Evolutionary conservation across 2,797 vertebrate species (phyloP), one percentile per base, ranked within the genome.

Genomic region (Phrynocephalus guinanensis): DNA sequence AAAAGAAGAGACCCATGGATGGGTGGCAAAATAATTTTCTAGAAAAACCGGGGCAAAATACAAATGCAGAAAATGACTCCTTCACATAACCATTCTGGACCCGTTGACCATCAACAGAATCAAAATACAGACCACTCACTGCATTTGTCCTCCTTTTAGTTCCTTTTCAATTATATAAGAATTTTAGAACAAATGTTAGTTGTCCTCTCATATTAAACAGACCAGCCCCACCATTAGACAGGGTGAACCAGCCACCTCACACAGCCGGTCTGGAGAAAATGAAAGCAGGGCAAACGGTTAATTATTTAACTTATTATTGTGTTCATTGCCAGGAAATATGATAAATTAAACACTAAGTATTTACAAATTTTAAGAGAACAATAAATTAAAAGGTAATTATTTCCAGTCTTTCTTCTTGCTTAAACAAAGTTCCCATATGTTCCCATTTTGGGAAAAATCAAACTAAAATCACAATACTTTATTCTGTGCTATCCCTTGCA

Each of bases 291-390:
- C 60, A 63, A 63, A 63, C 20, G 3, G 60, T 63, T 63, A 63
- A 5, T 16, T 63, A 63, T 63, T 11, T 56, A 56, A 56, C 52
- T 56, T 13, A 56, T 56, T 56, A 56, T 56, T 56, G 13, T 56
- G 52, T 13, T 56, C 13, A 56, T 56, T 56, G 52, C 52, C 52
- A 56, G 52, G 52, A 56, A 8, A 56, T 11, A 56, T 56, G 52
- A 56, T 56, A 56, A 56, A 56, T 56, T 63, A 63, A 18, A 63
- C 15, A 63, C 48, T 67, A 89, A 86, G 71, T 38, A 83, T 88
- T 20, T 77, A 5, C 26, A 18, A 9, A 77, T 72, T 63, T 82
- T 84, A 90, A 28, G 91, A 86, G 56, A 56, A 52, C 10, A 30
- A 6, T 50, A 71, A 24, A 20, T 86, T 79, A 79, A 1, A 83